Conservation (phyloP, 2,113 vertebrate genomes). For the Chaetura pelagica region DNA sequence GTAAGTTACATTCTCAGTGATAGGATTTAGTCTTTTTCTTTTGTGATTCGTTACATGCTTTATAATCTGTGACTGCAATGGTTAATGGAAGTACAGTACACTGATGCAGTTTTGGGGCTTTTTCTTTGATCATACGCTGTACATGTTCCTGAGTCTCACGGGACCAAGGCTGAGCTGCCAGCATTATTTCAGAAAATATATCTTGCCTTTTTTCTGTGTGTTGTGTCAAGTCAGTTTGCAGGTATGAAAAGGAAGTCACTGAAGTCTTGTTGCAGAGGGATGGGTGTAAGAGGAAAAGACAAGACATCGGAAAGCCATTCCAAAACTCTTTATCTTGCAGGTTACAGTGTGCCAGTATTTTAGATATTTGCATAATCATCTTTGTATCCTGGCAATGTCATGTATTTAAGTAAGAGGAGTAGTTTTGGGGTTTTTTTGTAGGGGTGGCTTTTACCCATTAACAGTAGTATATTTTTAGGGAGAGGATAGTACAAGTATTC, state of each 20-base stretch:
- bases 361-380: background rate
- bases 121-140: background rate
- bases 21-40: background rate
- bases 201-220: background rate
- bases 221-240: background rate
- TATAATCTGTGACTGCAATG: background rate
- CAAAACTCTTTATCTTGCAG: background rate
- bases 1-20: background rate
- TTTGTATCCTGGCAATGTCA: background rate
- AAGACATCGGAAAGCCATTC: background rate
- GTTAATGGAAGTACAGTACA: background rate
- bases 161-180: background rate
- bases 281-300: background rate
- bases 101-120: background rate
- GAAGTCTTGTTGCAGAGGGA: background rate
- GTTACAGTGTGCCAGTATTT: background rate
- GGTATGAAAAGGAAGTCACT: background rate
- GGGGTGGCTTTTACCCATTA: background rate
- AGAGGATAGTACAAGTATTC: background rate
- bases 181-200: background rate
- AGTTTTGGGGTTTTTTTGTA: background rate
- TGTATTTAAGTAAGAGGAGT: background rate
- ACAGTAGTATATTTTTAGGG: background rate
- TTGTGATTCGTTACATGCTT: background rate
- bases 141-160: background rate